Evolutionary conservation across 2,888 invertebrate genomes (phyloP), one percentile per base, ranked within the genome.

Genomic region (Eristalis pertinax): DNA sequence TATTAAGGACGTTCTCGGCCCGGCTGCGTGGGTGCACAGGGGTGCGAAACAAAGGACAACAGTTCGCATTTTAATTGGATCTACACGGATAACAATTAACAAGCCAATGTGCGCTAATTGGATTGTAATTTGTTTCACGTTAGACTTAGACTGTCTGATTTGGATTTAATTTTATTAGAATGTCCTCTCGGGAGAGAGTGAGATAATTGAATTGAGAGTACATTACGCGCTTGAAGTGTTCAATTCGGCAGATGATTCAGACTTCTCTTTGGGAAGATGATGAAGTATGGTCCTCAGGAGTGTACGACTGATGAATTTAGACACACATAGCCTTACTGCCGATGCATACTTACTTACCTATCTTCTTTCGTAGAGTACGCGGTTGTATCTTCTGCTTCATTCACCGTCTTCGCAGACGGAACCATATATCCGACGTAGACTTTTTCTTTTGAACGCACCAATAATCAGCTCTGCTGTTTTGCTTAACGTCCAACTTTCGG

Each of bases 31-130:
- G 32, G 32, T 60, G 68, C 43, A 22, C 26, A 69, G 41, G 35
- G 74, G 64, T 73, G 67, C 43, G 62, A 24, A 60, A 70, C 65
- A 65, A 50, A 70, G 74, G 82, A 82, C 60, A 78, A 63, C n/a
- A 35, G 65, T 68, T 72, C 69, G 73, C 56, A 58, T 62, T 72
- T 82, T 75, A 83, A 86, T 86, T 43, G 74, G 83, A 79, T 86
- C 82, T 82, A 81, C 82, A 82, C 74, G 82, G 78, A 86, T 86
- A 82, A 86, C 77, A 82, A 81, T 86, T 86, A 78, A 72, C 86
- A 82, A 78, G 78, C 70, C 86, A 86, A 78, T 79, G 75, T 70
- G 67, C 74, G 83, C 75, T 86, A 86, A 86, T 86, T 86, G 86
- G 83, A 86, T 78, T 82, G 74, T 75, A 70, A 86, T 86, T 82